Conservation (phyloP, 2,797 vertebrate species). For the Spinibarbus caldwelli region DNA sequence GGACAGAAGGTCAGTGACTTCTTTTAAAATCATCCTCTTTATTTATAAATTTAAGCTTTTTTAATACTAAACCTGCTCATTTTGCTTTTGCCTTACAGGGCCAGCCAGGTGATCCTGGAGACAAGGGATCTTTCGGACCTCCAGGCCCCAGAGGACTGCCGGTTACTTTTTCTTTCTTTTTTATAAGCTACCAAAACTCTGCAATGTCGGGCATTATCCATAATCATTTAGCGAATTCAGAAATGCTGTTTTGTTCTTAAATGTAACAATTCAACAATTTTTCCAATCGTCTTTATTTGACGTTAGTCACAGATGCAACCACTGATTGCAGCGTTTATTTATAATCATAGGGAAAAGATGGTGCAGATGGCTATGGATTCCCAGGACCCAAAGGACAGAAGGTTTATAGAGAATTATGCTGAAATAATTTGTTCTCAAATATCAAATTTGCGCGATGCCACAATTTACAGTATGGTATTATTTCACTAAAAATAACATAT, state of each 20-base stretch:
- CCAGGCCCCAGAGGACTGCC: slow-evolving; percentile 78
- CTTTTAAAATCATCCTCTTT: not conserved
- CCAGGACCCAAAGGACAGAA: slow-evolving; percentile 80
- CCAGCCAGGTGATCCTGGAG: slow-evolving; percentile 79
- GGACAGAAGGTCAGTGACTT: slow-evolving; percentile 80
- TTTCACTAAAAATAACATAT: not conserved
- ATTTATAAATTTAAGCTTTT: not conserved
- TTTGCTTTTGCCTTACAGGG: slow-evolving; percentile 72
- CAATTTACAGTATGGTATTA: not conserved
- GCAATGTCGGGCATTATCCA: not conserved
- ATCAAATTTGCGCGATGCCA: too few species aligned
- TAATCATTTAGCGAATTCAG: not conserved
- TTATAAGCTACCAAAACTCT: not conserved
- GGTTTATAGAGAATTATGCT: slow-evolving; percentile 68
- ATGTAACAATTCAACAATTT: not conserved
- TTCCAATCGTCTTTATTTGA: not conserved
- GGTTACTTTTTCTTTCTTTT: slow-evolving; percentile 69
- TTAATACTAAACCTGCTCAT: not conserved
- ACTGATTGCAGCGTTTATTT: not conserved
- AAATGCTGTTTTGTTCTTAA: not conserved
- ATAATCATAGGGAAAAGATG: slow-evolving; percentile 79
- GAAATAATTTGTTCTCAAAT: not conserved
- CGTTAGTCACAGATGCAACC: not conserved
- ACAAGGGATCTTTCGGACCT: slow-evolving; percentile 72
- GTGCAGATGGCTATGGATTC: slow-evolving; percentile 77